Base-by-base conservation (phyloP, 2,797 vertebrate genomes). In the Sebastes trivittatus region DNA sequence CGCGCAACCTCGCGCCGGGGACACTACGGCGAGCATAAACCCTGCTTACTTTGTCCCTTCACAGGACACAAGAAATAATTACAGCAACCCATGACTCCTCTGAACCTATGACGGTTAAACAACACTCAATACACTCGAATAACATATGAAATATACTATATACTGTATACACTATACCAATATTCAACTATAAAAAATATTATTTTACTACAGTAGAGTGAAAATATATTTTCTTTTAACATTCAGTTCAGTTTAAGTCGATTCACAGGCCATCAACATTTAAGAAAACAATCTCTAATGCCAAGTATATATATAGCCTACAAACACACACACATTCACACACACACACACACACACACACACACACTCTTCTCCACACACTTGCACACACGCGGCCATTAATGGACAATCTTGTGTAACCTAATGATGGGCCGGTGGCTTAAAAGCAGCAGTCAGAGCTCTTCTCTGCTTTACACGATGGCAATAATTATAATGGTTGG, bases 401-500 rank as follows among this genome's bases (percentile, higher is more conserved):
- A 92, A 74, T 59, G 69, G 77, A 75, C 55, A 72, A 70, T 90
- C 78, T 87, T 88, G 85, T 88, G 71, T 81, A 87, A 85, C 72
- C 77, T 89, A 92, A 94, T 91, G 87, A 94, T 69, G 71, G 82
- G 62, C 78, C 75, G 9, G 74, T 87, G 69, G 83, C 88, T 89
- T 86, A 77, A 71, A 88, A 84, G 71, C 82, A 79, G 71, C 77
- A 88, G 83, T 89, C 69, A 81, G 69, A 89, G 88, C 71, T 85
- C 79, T 89, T 90, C 84, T 75, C 80, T 81, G 76, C 89, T 90
- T 87, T 89, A 85, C 78, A 87, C 25, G 34, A 81, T 80, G 85
- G 87, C 85, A 88, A 90, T 92, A 92, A 94, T 94, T 93, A 94
- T 72, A 90, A 87, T 81, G 77, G 63, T 85, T 77, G 49, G 75